Base-by-base conservation (phyloP, 2,888 invertebrate species). In the Pecten maximus region DNA sequence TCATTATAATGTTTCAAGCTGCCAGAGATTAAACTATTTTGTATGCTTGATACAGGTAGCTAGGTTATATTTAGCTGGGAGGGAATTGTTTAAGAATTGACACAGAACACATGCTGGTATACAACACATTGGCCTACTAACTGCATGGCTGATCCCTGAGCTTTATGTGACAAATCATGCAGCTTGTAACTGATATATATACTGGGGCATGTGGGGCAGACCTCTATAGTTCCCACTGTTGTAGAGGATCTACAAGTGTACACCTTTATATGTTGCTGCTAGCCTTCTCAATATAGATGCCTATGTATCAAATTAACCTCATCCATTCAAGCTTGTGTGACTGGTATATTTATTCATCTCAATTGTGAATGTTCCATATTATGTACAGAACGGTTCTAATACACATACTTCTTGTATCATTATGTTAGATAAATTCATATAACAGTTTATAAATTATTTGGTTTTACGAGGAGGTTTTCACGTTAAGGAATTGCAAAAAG, bases 191-290 rank as follows among this genome's bases (percentile, higher is more conserved):
- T 35, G 28, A 10, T 28, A 28, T 74, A 74, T 44, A 12, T 44
- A 35, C 74, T 74, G 74, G 74, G 74, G 74, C 74, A 60, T 60
- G 60, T 60, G 60, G 60, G 60, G n/a, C 23, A 35, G 74, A 35
- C 35, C 28, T 54, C 23, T 54, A 28, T 35, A 8, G 16, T n/a
- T 28, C 60, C 60, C 60, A 74, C 28, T 74, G 3, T 74, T 74
- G 16, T 35, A 35, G 74, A 10, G 35, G 74, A 74, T 15, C 35
- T 74, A n/a, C n/a, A n/a, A n/a, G n/a, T n/a, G 74, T 74, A 74
- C 16, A 35, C 12, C 6, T 2, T 35, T 28, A 35, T 35, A 35
- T 44, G 12, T 10, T 44, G 12, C 35, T 8, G 23, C 28, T 74
- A 74, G 74, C 28, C 35, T 12, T 2, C 74, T 74, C 74, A 28